Conservation (phyloP, 2,113 vertebrate species). For the Alaudala cheleensis region DNA sequence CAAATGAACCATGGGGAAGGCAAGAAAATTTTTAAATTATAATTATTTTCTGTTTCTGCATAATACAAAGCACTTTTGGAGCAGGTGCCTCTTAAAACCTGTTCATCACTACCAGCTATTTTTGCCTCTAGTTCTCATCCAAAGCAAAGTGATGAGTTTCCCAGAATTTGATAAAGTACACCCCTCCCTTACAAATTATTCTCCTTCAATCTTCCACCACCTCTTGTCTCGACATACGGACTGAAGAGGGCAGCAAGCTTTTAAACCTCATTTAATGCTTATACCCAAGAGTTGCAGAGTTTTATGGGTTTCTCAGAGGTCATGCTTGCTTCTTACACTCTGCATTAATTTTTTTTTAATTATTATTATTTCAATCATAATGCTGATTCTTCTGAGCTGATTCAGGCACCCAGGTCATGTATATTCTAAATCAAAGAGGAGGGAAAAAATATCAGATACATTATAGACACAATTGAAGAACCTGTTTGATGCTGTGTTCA, state of each 20-base stretch:
- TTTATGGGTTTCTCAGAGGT: neutral
- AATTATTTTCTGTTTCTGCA: neutral
- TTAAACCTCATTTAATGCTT: neutral
- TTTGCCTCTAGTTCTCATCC: neutral
- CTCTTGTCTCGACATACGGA: neutral
- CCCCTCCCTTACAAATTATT: neutral
- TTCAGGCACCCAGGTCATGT: neutral
- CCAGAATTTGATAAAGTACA: neutral
- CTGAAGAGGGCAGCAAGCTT: neutral
- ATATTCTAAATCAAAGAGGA: neutral
- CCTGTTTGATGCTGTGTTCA: neutral
- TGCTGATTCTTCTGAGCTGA: neutral
- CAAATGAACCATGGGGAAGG: neutral
- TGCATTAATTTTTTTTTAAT: neutral
- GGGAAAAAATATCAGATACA: neutral
- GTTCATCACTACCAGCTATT: neutral
- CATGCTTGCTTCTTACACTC: fast-evolving
- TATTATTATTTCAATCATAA: neutral
- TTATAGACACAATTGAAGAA: neutral
- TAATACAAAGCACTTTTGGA: neutral
- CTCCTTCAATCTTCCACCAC: neutral
- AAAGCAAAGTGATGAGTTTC: neutral
- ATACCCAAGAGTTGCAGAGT: neutral
- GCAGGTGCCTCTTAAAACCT: neutral
- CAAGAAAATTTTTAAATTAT: neutral